Conservation (phyloP, 2,888 invertebrate species). For the Teleogryllus oceanicus region DNA sequence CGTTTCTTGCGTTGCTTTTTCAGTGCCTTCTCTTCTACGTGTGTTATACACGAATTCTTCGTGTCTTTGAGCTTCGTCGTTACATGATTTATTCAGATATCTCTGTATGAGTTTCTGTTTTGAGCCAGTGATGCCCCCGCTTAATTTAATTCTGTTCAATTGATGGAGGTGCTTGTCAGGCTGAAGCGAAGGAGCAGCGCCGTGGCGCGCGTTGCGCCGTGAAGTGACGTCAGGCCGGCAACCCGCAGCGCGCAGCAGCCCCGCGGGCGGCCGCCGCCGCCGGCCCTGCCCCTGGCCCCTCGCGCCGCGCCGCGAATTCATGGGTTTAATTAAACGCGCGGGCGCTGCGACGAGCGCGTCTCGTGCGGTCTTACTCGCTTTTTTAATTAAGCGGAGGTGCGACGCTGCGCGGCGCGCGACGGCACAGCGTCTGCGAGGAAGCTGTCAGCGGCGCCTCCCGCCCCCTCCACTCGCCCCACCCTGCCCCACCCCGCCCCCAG, state of each 20-base stretch:
- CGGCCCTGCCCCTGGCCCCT: background rate
- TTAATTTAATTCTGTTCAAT: too few species aligned
- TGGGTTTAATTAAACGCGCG: constrained; percentile 9
- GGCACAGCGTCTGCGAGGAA: background rate
- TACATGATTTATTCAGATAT: too few species aligned
- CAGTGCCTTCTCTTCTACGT: too few species aligned
- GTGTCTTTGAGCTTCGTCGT: too few species aligned
- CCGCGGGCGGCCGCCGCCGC: background rate
- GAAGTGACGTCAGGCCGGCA: background rate
- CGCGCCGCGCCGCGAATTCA: background rate
- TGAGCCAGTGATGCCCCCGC: too few species aligned
- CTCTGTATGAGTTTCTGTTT: too few species aligned
- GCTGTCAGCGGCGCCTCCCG: too few species aligned
- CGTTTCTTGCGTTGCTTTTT: too few species aligned
- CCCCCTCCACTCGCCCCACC: too few species aligned
- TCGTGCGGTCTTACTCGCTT: background rate
- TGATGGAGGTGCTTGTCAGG: too few species aligned
- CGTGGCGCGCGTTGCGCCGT: background rate
- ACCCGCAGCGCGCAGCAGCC: background rate
- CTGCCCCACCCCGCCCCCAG: too few species aligned
- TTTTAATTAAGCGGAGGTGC: background rate
- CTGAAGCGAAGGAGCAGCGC: background rate
- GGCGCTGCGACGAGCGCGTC: background rate
- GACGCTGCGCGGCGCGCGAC: background rate
- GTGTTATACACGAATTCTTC: too few species aligned